phyloP scores from a whole-genome alignment of 2,797 vertebrate genomes.

The Sphaeramia orbicularis region DNA sequence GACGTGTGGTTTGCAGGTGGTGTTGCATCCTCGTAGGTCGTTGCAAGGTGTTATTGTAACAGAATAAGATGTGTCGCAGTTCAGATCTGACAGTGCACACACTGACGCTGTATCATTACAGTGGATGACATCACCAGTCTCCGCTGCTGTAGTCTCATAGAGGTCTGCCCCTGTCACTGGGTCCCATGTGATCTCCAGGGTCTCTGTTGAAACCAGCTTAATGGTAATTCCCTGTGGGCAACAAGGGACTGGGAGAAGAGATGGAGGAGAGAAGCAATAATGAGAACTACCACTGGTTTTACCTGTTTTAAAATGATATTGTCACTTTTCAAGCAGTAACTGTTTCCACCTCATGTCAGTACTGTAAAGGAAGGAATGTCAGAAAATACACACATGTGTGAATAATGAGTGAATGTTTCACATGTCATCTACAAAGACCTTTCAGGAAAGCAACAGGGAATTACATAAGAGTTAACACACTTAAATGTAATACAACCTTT shows the following conservation, averaged over 20 bases:
- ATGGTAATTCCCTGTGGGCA: conserved; percentile 87
- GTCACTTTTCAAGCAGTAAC: not conserved
- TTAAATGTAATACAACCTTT: not conserved
- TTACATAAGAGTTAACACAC: not conserved
- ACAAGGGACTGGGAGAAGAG: conserved; percentile 87
- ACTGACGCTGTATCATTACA: conserved; percentile 89
- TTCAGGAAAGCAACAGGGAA: not conserved
- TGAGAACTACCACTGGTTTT: not conserved
- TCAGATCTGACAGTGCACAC: conserved; percentile 90
- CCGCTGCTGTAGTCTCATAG: conserved; percentile 87
- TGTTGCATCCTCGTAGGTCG: conserved; percentile 88
- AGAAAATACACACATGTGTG: not conserved
- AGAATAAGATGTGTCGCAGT: conserved; percentile 87
- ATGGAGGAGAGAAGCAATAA: conserved; percentile 11
- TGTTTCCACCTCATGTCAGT: not conserved
- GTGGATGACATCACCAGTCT: conserved; percentile 66
- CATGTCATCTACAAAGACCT: not conserved
- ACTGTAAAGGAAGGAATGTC: not conserved
- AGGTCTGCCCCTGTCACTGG: conserved; percentile 90
- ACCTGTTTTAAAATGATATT: not conserved
- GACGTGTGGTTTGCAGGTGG: conserved; percentile 78
- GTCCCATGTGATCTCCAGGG: conserved; percentile 88
- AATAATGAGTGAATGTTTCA: not conserved
- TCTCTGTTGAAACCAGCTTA: conserved; percentile 87
- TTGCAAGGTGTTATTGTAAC: conserved; percentile 90